Evolutionary conservation across 2,113 vertebrate species (phyloP), one percentile per base, ranked within the genome.

Genomic region (Hoplias malabaricus): DNA sequence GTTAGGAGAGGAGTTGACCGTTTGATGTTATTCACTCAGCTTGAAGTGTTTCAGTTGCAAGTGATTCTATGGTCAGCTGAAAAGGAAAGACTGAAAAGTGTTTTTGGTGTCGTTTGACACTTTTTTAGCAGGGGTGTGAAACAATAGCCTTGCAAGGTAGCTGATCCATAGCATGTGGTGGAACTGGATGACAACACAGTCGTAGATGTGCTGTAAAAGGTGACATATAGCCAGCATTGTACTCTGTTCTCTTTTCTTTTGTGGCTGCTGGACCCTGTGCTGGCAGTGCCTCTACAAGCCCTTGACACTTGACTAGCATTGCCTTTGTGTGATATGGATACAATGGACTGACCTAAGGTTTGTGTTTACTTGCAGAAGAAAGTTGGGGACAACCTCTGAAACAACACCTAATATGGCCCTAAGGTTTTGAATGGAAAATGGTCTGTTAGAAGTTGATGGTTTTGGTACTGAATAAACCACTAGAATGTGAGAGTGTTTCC

Each of bases 101-200:
- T 13, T 61, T 0, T 63, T 36, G n/a, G n/a, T n/a, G n/a, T n/a
- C n/a, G n/a, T 21, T 21, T 63, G 31, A 36, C 3, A n/a, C 36
- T 4, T 34, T 34, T 7, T 66, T 23, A n/a, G 23, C n/a, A 23
- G 50, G 43, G 46, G 11, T 13, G 36, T 29, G 46, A 66, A 66
- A 42, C 66, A 75, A 75, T 63, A 59, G 63, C 29, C 50, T 75
- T 54, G 31, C 7, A 33, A 66, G 43, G 61, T 66, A 23, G 7
- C 16, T 21, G 14, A 31, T 33, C 33, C 14, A 7, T 61, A 31
- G 31, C 9, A 9, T 62, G 14, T 34, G 59, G 59, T 29, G 57
- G 57, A 27, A 43, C 29, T 65, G 23, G 42, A 43, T 33, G 7
- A 36, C 59, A 50, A 59, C 42, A 27, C 40, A 31, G 33, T 63